Evolutionary conservation across 2,888 invertebrate genomes (phyloP).

Genomic region (Aporophyla nigra): DNA sequence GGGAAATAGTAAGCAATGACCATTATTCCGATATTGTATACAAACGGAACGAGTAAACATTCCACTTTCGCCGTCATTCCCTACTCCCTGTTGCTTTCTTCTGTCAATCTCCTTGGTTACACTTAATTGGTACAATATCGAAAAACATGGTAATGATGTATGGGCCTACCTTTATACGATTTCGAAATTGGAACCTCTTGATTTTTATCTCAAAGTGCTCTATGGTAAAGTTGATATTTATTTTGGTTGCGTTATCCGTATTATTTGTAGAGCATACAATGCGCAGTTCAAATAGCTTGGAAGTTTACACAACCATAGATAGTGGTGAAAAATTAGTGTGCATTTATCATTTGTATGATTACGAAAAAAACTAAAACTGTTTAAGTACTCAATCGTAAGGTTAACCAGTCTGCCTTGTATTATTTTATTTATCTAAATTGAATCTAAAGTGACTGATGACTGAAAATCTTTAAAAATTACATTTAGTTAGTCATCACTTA

Average conservation of each 20-base stretch:
- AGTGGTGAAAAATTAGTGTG: conserved; percentile 29
- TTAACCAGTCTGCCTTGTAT: neutral
- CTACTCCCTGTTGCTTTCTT: conserved; percentile 81
- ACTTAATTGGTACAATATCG: conserved; percentile 83
- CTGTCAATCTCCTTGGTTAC: conserved; percentile 81
- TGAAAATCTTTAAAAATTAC: too few relatives aligned
- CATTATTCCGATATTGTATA: conserved; percentile 75
- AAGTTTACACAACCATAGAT: conserved; percentile 53
- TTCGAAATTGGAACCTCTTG: conserved; percentile 44
- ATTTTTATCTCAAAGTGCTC: conserved; percentile 54
- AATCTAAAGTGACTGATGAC: neutral
- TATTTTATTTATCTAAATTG: conserved; percentile 3
- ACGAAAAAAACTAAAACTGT: conserved; percentile 26
- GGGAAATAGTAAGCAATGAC: conserved; percentile 66
- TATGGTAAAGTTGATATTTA: conserved; percentile 43
- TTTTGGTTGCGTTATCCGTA: conserved; percentile 30
- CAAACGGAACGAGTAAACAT: conserved; percentile 74
- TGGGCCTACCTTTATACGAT: conserved; percentile 39
- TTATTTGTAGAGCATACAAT: conserved; percentile 51
- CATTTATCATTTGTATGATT: conserved; percentile 37
- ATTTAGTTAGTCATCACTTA: too few relatives aligned
- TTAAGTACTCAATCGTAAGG: conserved; percentile 1
- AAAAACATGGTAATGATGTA: conserved; percentile 66
- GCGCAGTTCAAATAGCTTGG: conserved; percentile 25
- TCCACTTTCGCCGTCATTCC: conserved; percentile 82